A percentile compares a stretch with the other conserved stretches of the same genome.
Evolutionary conservation across 2,113 vertebrate genomes (phyloP).

Genomic region (Mystacornis crossleyi): DNA sequence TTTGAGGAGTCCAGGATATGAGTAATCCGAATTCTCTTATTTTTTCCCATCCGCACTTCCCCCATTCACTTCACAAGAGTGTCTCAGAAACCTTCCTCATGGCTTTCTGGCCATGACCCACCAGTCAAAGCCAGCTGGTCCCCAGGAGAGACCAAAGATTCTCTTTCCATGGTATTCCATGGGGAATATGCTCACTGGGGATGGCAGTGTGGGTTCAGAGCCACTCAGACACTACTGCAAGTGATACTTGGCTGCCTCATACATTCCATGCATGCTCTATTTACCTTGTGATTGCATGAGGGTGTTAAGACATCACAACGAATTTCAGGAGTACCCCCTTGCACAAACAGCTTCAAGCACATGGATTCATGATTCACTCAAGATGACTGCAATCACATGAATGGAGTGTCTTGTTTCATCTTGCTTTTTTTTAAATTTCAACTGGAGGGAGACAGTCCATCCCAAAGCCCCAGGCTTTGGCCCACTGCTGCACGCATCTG

Average conservation of each 20-base stretch:
- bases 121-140: neutral
- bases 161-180: neutral
- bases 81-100: neutral
- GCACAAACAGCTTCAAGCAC: neutral
- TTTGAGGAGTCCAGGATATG: neutral
- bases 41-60: neutral
- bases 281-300: neutral
- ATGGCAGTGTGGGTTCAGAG: neutral
- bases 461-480: neutral
- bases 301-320: neutral
- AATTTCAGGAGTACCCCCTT: neutral
- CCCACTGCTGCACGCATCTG: neutral
- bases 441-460: neutral
- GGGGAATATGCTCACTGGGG: neutral
- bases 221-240: neutral
- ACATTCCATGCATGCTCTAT: rapidly evolving
- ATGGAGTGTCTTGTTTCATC: neutral
- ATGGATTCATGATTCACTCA: neutral
- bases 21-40: neutral
- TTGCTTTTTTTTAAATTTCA: neutral
- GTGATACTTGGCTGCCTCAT: neutral
- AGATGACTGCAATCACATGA: neutral
- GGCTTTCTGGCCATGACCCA: neutral
- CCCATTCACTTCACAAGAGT: neutral
- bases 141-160: neutral